Conservation (phyloP, 2,113 vertebrate species). For the Pterocles burchelli region DNA sequence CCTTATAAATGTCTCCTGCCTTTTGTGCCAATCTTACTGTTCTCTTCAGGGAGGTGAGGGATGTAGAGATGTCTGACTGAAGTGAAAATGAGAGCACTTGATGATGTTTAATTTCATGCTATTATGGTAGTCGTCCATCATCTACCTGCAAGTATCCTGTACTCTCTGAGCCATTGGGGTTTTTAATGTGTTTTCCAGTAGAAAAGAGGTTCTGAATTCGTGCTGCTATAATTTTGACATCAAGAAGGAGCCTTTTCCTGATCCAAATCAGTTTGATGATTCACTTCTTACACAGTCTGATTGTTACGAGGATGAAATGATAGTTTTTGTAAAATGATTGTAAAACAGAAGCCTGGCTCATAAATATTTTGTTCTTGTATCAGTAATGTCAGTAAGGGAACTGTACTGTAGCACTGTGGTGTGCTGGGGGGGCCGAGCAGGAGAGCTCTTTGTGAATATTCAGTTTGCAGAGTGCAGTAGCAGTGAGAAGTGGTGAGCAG, state of each 20-base stretch:
- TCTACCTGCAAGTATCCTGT: neutral
- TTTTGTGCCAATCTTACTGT: neutral
- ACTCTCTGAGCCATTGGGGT: neutral
- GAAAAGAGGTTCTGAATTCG: neutral
- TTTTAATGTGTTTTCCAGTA: neutral
- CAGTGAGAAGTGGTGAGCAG: no score
- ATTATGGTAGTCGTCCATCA: neutral
- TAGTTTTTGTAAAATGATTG: neutral
- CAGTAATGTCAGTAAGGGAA: neutral
- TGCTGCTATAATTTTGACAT: neutral
- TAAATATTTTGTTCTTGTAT: neutral
- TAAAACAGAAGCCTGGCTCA: neutral
- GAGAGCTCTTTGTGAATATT: neutral
- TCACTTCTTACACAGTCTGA: neutral
- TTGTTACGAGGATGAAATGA: neutral
- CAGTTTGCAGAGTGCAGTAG: accelerated
- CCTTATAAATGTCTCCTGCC: neutral
- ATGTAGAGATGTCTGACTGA: neutral
- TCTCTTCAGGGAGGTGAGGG: neutral
- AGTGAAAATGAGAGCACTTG: neutral
- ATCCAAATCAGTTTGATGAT: neutral
- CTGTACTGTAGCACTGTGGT: neutral
- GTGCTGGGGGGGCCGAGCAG: neutral
- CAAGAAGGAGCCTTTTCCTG: neutral
- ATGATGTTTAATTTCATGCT: neutral